Evolutionary conservation across 2,888 invertebrate species (phyloP).

Genomic region (Pseudococcus jackbeardsleyi): DNA sequence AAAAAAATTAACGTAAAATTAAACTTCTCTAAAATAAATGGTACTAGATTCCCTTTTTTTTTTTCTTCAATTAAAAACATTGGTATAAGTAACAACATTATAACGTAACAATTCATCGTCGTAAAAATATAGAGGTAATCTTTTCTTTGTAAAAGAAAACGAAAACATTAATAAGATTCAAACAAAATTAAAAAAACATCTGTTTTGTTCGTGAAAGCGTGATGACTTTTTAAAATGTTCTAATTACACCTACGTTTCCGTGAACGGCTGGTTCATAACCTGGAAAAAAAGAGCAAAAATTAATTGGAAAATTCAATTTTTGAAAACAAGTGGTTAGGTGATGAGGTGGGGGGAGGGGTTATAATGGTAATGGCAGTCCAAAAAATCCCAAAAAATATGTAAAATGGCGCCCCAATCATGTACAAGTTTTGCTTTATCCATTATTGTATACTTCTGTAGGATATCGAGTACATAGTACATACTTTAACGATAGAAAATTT

Average conservation of each 20-base stretch:
- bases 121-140: neutral
- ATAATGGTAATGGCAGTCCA: neutral
- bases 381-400: neutral
- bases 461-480: neutral
- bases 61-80: neutral
- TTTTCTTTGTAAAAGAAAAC: constrained; percentile 27
- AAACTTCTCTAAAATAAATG: constrained; percentile 44
- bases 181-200: constrained; percentile 1
- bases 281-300: neutral
- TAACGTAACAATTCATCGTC: neutral
- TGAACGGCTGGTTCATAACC: constrained; percentile 15
- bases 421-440: constrained; percentile 39
- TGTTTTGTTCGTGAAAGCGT: neutral
- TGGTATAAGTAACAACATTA: constrained; percentile 17
- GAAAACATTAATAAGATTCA: neutral
- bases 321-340: neutral
- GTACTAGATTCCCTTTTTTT: neutral
- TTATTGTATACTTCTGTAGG: neutral
- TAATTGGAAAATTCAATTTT: neutral
- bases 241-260: constrained; percentile 23
- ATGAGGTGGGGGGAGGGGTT: neutral
- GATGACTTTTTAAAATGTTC: neutral
- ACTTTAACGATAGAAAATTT: no score
- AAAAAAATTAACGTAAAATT: constrained; percentile 26
- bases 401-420: neutral